Conservation (phyloP, 2,797 vertebrate species). For the Alauda arvensis region DNA sequence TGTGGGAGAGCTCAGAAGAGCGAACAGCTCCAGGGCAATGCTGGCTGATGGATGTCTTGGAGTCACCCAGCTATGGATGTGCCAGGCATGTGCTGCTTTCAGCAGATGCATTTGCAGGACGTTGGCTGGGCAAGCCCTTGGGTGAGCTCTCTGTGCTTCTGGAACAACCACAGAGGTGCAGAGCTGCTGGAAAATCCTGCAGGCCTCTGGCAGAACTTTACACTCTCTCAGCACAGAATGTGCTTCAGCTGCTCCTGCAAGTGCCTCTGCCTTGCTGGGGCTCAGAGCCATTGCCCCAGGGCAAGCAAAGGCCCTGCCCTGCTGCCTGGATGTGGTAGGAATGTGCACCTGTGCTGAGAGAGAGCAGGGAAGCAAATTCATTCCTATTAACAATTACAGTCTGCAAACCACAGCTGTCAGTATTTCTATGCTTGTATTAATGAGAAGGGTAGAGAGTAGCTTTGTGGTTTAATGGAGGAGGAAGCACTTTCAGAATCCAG, state of each 20-base stretch:
- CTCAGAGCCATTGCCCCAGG: background rate
- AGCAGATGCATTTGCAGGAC: background rate
- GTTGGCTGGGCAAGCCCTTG: background rate
- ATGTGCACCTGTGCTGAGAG: background rate
- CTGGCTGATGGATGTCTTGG: background rate
- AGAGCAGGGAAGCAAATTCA: background rate
- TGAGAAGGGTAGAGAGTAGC: background rate
- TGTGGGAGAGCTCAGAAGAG: background rate
- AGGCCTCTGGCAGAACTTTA: background rate
- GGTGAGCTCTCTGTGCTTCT: background rate
- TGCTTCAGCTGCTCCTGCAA: background rate
- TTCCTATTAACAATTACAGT: no score
- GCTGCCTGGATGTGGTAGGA: background rate
- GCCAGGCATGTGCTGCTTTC: background rate
- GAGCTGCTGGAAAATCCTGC: background rate
- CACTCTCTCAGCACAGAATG: background rate
- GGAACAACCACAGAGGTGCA: background rate
- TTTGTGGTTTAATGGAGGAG: background rate
- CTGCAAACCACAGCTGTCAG: background rate
- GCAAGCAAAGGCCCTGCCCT: background rate
- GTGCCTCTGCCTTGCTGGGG: background rate
- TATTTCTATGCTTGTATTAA: background rate
- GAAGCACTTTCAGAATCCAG: no score
- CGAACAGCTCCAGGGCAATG: background rate
- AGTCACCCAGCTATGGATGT: background rate